Conservation (phyloP, 2,113 vertebrate genomes). For the Melanocharis versteri region DNA sequence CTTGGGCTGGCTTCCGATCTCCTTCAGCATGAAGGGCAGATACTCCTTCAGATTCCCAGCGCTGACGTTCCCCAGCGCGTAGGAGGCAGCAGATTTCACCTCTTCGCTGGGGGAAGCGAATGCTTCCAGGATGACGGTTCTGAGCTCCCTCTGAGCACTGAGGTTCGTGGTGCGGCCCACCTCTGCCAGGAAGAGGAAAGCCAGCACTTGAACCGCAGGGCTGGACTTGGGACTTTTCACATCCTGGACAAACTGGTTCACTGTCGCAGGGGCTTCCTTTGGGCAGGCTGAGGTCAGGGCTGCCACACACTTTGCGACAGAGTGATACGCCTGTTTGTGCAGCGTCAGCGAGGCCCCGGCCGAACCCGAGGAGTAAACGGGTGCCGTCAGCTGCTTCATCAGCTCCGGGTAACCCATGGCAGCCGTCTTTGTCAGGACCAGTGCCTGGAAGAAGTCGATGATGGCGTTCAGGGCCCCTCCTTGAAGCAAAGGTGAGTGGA, state of each 20-base stretch:
- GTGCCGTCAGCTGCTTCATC: conserved; percentile 78
- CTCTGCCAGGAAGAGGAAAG: conserved; percentile 88
- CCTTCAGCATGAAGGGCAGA: conserved; percentile 87
- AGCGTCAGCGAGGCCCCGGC: not conserved
- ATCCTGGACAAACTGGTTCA: conserved; percentile 81
- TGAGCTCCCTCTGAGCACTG: conserved; percentile 84
- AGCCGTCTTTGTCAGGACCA: conserved; percentile 76
- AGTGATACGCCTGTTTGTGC: conserved; percentile 86
- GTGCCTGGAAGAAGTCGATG: conserved; percentile 79
- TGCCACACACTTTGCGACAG: conserved; percentile 85
- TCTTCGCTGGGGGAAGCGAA: conserved; percentile 86
- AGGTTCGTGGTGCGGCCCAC: conserved; percentile 82
- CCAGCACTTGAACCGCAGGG: conserved; percentile 80
- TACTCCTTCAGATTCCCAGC: conserved; percentile 84
- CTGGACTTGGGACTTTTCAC: conserved; percentile 77
- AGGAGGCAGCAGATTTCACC: conserved; percentile 87
- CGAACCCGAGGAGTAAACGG: conserved; percentile 61
- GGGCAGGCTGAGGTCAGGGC: conserved; percentile 81
- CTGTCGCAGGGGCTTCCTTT: conserved; percentile 76
- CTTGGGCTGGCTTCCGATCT: conserved; percentile 83
- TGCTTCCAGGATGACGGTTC: conserved; percentile 84
- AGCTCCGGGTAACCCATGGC: conserved; percentile 77
- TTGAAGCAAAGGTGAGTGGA: conserved; percentile 88
- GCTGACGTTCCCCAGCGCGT: conserved; percentile 83
- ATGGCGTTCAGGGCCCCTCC: conserved; percentile 79